Evolutionary conservation across 2,113 vertebrate species (phyloP).

Genomic region (Melanerpes aurifrons): DNA sequence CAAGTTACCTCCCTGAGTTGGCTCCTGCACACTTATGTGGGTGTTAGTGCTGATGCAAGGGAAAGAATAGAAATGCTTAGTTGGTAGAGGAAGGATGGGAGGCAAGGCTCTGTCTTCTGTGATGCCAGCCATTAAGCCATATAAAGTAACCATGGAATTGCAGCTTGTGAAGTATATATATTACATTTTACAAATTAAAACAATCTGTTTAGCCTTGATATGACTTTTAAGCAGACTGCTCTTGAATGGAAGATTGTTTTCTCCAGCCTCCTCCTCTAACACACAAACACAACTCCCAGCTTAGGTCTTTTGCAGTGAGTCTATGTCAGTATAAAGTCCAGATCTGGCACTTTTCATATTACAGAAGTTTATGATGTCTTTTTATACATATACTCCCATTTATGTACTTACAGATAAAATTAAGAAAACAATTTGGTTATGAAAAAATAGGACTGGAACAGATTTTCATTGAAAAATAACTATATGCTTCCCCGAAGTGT

Average conservation of each 20-base stretch:
- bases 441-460: background rate
- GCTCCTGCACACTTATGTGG: background rate
- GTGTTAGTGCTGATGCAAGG: constrained; percentile 46
- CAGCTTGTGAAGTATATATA: background rate
- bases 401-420: background rate
- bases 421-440: background rate
- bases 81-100: background rate
- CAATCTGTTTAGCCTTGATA: background rate
- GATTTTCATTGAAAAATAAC: background rate
- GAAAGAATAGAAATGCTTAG: constrained; percentile 15
- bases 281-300: background rate
- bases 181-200: background rate
- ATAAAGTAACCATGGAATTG: background rate
- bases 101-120: background rate
- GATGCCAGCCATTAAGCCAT: background rate
- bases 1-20: background rate
- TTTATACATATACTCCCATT: background rate
- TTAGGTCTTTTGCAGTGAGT: background rate
- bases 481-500: background rate
- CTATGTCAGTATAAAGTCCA: background rate
- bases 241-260: background rate
- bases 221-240: background rate
- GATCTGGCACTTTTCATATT: background rate
- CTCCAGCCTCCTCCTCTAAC: background rate
- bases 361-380: background rate